phyloP scores from a whole-genome alignment of 2,113 vertebrate species.

The Centropus unirufus region DNA sequence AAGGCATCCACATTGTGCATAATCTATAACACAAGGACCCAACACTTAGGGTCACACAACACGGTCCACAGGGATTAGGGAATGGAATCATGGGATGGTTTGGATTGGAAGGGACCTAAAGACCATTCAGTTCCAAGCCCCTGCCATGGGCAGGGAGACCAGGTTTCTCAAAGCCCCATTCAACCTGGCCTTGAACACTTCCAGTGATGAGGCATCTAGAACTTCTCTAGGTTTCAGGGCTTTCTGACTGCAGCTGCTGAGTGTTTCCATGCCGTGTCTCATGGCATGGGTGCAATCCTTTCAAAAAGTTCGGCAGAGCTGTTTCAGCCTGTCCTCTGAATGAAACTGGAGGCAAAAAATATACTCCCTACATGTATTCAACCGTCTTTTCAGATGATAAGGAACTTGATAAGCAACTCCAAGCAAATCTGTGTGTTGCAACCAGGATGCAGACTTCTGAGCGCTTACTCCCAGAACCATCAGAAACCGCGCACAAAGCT shows the following conservation, averaged over 20 bases:
- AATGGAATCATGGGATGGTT: not conserved
- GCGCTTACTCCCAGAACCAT: not conserved
- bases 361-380: not conserved
- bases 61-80: not conserved
- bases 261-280: not conserved
- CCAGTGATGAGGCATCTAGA: not conserved
- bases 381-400: not conserved
- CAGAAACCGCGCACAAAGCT: not conserved
- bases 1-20: not conserved
- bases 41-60: not conserved
- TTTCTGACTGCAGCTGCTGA: not conserved
- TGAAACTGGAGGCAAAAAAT: not conserved
- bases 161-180: not conserved
- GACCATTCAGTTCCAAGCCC: not conserved
- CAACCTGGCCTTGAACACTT: not conserved
- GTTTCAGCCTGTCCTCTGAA: not conserved
- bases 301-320: not conserved
- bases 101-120: not conserved
- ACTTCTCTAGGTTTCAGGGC: not conserved
- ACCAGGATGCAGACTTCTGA: not conserved
- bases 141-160: not conserved
- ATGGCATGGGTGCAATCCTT: not conserved
- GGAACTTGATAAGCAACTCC: not conserved
- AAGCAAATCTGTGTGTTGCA: not conserved
- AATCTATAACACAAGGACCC: not conserved